A percentile compares a stretch with the other conserved stretches of the same genome.
Evolutionary conservation across 2,888 invertebrate species (phyloP).

Genomic region (Xestia sexstrigata): DNA sequence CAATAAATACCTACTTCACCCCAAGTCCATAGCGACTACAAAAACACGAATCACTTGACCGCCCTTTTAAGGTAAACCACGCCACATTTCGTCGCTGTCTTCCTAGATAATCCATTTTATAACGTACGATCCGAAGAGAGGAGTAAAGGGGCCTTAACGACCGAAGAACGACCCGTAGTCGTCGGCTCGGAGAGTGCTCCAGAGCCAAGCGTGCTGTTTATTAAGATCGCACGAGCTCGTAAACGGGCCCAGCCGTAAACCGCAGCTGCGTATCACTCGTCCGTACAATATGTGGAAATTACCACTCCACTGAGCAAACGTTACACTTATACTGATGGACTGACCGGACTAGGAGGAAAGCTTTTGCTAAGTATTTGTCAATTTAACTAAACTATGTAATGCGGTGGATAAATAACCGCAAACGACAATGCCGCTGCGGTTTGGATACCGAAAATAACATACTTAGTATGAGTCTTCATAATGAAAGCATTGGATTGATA

Average conservation of each 20-base stretch:
- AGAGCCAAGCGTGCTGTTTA: conserved; percentile 70
- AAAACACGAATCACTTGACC: conserved; percentile 7
- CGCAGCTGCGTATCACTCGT: conserved; percentile 73
- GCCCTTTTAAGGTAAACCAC: conserved; percentile 16
- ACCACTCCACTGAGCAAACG: conserved; percentile 52
- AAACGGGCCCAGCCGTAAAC: conserved; percentile 75
- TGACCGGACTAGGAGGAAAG: conserved; percentile 13
- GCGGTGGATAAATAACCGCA: neutral
- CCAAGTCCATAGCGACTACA: neutral
- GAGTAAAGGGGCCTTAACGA: conserved; percentile 54
- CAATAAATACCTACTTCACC: neutral
- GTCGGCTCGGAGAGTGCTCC: conserved; percentile 48
- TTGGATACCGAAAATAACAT: neutral
- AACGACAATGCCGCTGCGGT: neutral
- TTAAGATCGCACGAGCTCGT: conserved; percentile 74
- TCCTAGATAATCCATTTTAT: conserved; percentile 50
- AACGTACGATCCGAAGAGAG: conserved; percentile 34
- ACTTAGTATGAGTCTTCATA: too few species aligned
- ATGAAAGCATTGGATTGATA: neutral
- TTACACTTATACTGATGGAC: conserved; percentile 38
- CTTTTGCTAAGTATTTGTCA: neutral
- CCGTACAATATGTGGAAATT: conserved; percentile 65
- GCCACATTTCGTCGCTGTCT: conserved; percentile 11
- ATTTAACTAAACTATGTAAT: neutral
- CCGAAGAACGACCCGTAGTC: conserved; percentile 21